phyloP scores from a whole-genome alignment of 2,888 invertebrate species.

The Pteria penguin region DNA sequence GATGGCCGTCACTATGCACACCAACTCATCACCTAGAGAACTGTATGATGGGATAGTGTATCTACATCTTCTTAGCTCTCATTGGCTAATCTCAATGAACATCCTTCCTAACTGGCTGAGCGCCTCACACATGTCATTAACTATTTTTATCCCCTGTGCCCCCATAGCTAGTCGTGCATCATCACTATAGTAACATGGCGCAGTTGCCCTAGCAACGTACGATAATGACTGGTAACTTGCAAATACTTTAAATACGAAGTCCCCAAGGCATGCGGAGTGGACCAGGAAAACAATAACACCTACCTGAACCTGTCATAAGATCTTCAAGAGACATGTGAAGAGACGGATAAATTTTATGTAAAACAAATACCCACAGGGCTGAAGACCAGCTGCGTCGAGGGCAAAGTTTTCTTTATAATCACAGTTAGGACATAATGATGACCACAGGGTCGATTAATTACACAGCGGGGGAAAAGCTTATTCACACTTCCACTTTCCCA shows the following conservation, averaged over 20 bases:
- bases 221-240: constrained; percentile 18
- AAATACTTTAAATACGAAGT: constrained; percentile 10
- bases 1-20: constrained; percentile 54
- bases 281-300: too few relatives aligned
- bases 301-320: constrained; percentile 2
- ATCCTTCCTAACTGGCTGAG: constrained; percentile 23
- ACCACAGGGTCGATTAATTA: too few relatives aligned
- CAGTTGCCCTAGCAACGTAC: constrained; percentile 62
- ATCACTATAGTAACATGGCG: constrained; percentile 63
- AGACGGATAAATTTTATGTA: not conserved
- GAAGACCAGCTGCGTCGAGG: not conserved
- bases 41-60: constrained; percentile 54
- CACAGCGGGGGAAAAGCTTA: too few relatives aligned
- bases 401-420: not conserved
- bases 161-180: constrained; percentile 56
- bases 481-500: too few relatives aligned
- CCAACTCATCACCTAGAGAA: constrained; percentile 59
- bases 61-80: constrained; percentile 21
- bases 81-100: constrained; percentile 35
- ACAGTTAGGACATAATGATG: not conserved
- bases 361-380: constrained; percentile 4
- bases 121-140: constrained; percentile 30
- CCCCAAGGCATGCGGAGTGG: not conserved
- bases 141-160: constrained; percentile 37
- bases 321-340: constrained; percentile 18